Evolutionary conservation across 1,140 invertebrate species (phyloP), one percentile per base, ranked within the genome.

Genomic region (Hermetia illucens): DNA sequence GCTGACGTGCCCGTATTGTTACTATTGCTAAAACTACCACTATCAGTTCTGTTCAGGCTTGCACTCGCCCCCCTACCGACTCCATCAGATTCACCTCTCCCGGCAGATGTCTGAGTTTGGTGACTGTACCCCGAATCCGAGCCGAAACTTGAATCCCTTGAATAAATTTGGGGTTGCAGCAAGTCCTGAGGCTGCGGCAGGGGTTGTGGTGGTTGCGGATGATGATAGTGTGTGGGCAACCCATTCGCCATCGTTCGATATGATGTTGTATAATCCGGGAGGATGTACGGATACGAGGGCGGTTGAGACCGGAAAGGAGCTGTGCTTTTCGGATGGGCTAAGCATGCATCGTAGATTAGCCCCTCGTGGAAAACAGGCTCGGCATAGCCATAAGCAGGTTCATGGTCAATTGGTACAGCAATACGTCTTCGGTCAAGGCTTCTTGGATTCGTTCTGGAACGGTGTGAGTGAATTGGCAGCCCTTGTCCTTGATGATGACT

Each of bases 41-140:
- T 17, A 15, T 17, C 16, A 25, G 22, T 21, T 13, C 59, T 2
- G 49, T 58, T 5, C 55, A 60, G 3, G 62, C 63, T 4, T n/a
- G n/a, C n/a, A n/a, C n/a, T n/a, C n/a, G n/a, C n/a, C n/a, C n/a
- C n/a, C n/a, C n/a, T n/a, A n/a, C n/a, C n/a, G n/a, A n/a, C n/a
- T n/a, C n/a, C n/a, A n/a, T n/a, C n/a, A n/a, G n/a, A n/a, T n/a
- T n/a, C n/a, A n/a, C n/a, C n/a, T n/a, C n/a, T n/a, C n/a, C n/a
- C n/a, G n/a, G n/a, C n/a, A n/a, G 67, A 67, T 10, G 54, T 53
- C 2, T 57, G 56, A 39, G 76, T 78, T 41, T 77, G 70, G 47
- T 79, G 75, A 45, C 75, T 77, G 48, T 78, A 79, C 0, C 76
- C 75, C 15, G 75, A 77, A 50, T 79, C 76, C 16, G 72, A 75